A percentile compares a stretch with the other conserved stretches of the same genome.
Conservation (phyloP, 2,888 invertebrate genomes). For the Orchestes rusci region DNA sequence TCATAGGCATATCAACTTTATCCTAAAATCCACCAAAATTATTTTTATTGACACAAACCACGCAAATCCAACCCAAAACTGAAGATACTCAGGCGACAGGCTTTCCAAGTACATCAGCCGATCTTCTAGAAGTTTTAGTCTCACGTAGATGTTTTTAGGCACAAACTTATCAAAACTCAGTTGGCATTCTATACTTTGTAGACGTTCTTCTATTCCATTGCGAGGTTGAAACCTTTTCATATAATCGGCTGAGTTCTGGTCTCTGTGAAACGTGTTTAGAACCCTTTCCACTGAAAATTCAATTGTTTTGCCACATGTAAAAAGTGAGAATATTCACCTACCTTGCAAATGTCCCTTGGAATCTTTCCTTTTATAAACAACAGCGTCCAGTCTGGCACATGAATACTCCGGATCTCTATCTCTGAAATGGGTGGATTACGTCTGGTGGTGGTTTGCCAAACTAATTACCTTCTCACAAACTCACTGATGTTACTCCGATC, state of each 20-base stretch:
- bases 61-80: constrained; percentile 51
- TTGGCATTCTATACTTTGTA: constrained; percentile 57
- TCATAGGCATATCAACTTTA: constrained; percentile 24
- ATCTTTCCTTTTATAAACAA: constrained; percentile 62
- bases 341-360: constrained; percentile 77
- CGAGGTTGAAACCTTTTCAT: constrained; percentile 43
- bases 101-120: constrained; percentile 65
- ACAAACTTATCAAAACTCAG: constrained; percentile 51
- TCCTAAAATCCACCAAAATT: constrained; percentile 11
- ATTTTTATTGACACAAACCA: not conserved
- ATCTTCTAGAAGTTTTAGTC: constrained; percentile 69
- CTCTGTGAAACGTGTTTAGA: constrained; percentile 58
- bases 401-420: constrained; percentile 47
- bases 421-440: too few species aligned
- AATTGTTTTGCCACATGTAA: constrained; percentile 1
- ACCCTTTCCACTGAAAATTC: constrained; percentile 57
- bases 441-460: too few species aligned
- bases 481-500: constrained; percentile 68
- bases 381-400: constrained; percentile 72
- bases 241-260: constrained; percentile 45
- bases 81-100: constrained; percentile 73
- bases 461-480: constrained; percentile 46
- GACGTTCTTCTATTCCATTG: constrained; percentile 59
- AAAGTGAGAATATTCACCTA: constrained; percentile 35
- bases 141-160: constrained; percentile 56